Conservation (phyloP, 1,140 invertebrate genomes). For the Drosophila rufa region DNA sequence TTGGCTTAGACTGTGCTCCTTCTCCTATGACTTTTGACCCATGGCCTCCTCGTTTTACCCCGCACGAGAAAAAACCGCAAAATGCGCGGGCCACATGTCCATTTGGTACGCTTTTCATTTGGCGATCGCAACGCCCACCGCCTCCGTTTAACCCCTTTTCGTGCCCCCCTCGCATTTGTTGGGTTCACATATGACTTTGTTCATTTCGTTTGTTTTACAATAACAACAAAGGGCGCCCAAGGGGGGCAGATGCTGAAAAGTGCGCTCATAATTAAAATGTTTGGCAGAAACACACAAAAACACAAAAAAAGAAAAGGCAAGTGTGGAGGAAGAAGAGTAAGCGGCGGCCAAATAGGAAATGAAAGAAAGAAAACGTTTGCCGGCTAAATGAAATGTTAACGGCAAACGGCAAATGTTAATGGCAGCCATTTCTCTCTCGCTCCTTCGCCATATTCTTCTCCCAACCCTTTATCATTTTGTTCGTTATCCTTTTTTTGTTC, state of each 20-base stretch:
- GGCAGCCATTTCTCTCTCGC: slow-evolving; percentile 52
- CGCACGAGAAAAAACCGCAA: slow-evolving; percentile 52
- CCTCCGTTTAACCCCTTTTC: slow-evolving; percentile 1
- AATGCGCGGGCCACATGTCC: slow-evolving; percentile 71
- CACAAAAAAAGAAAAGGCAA: neutral
- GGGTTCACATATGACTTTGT: slow-evolving; percentile 59
- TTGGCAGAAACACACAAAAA: slow-evolving; percentile 28
- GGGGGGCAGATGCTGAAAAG: slow-evolving; percentile 17
- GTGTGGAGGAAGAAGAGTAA: slow-evolving; percentile 18
- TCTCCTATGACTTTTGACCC: slow-evolving; percentile 22
- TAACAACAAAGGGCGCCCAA: slow-evolving; percentile 47
- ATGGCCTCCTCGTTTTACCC: slow-evolving; percentile 7
- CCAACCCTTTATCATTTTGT: slow-evolving; percentile 12
- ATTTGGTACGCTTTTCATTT: slow-evolving; percentile 74
- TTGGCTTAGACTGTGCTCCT: slow-evolving; percentile 35
- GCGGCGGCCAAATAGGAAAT: slow-evolving; percentile 44
- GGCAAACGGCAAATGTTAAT: slow-evolving; percentile 64
- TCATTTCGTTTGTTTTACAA: slow-evolving; percentile 76
- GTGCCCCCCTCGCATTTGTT: neutral
- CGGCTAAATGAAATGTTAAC: slow-evolving; percentile 74
- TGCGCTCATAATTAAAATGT: slow-evolving; percentile 73
- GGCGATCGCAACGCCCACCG: slow-evolving; percentile 42
- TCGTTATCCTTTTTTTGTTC: neutral
- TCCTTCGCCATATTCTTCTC: slow-evolving; percentile 2
- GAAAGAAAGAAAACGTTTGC: slow-evolving; percentile 59